Base-by-base conservation (phyloP, 2,113 vertebrate species). In the Litocranius walleri region DNA sequence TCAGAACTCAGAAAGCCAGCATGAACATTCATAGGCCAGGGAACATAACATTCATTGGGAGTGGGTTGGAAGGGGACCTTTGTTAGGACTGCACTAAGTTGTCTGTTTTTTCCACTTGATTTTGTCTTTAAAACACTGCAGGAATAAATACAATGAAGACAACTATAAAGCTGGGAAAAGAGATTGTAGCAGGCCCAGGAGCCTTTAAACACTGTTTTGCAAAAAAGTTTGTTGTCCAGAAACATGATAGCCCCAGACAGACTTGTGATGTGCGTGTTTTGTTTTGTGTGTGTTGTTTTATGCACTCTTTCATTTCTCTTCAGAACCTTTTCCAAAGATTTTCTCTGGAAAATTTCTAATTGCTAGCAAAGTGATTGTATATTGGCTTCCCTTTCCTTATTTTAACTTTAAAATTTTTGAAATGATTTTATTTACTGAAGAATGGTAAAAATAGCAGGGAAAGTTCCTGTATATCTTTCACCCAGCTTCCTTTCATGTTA, bases 1-100 rank as follows among this genome's bases (percentile, higher is more conserved):
- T 97, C 89, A 97, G 95, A 98, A 98, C 59, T 96, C 91, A 3
- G 45, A 96, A 96, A 93, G 74, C 83, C 88, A 96, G 94, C 81
- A 64, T 84, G 67, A 54, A 93, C 15, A 16, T 16, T 96, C 57
- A 94, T 84, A 94, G 36, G 6, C 87, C 94, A 43, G 52, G 96
- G 89, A 94, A 33, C 94, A 43, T 16, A 97, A 84, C 90, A 97
- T 96, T 93, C 5, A 2, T 91, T 52, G 0, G 0, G 77, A 77
- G 80, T 56, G 80, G 33, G 15, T 29, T 93, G 82, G 57, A 11
- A 78, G 19, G 36, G 27, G 23, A 7, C 30, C 25, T 40, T 78
- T 93, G 57, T 88, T 90, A 71, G 67, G 15, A 81, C 4, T 88
- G 29, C 2, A 84, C n/a, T 80, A 71, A 67, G 19, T 52, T 61